Base-by-base conservation (phyloP, 1,140 invertebrate genomes). In the Brachionus asplanchnoidis region DNA sequence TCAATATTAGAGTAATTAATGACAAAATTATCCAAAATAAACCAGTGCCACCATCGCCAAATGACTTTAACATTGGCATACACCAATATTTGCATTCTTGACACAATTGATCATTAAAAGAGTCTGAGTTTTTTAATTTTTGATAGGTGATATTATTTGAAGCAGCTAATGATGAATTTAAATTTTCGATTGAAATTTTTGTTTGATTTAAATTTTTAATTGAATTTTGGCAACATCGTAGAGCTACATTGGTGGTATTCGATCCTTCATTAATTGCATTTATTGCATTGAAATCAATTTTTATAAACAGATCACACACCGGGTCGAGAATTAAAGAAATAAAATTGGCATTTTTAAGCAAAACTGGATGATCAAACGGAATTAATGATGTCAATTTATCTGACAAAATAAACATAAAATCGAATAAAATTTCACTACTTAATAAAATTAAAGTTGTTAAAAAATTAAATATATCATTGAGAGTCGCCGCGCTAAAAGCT, bases 391-490 rank as follows among this genome's bases (percentile, higher is more conserved):
- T 42, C 26, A 82, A 42, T n/a, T 60, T 68, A 36, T 65, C 79
- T 3, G 79, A 42, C 12, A 68, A 28, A 65, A 42, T 82, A 65
- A 14, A 82, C 11, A 82, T 36, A 7, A 68, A 40, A 28, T 82
- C 44, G 46, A 50, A 50, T 12, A 85, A 84, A 14, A 88, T 87
- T 86, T 92, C 91, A 5, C 91, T 56, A 0, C 91, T 90, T 28
- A 92, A 86, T 12, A 92, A 86, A 28, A 91, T 85, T 5, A 91
- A 84, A 14, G 91, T 91, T 6, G 89, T 90, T 32, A 92, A 85
- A 90, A 90, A 91, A 87, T 92, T 92, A 87, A 91, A 92, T 88
- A 92, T 91, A 86, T 92, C 92, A 86, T 92, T 92, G 6, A 92
- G 90, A 20, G 91, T 92, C 17, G 91, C 92, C 0, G 91, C 92